A percentile compares a stretch with the other conserved stretches of the same genome.
Evolutionary conservation across 2,797 vertebrate species (phyloP).

Genomic region (Trichosurus vulpecula): DNA sequence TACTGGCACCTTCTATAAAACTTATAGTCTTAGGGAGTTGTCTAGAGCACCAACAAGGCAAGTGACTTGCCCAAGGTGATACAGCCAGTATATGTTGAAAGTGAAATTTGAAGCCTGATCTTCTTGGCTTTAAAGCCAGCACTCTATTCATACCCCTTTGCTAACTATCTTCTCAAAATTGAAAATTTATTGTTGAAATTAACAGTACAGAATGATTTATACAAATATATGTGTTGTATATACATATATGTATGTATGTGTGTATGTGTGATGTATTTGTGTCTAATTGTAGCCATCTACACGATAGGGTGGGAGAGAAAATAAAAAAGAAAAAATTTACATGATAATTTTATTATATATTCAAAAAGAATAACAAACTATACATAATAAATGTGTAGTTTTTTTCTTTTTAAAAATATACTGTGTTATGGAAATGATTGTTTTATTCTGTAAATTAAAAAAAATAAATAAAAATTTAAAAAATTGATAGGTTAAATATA

Average conservation of each 20-base stretch:
- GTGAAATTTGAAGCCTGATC: background rate
- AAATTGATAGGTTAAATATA: constrained; percentile 12
- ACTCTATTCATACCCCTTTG: background rate
- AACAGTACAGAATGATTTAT: background rate
- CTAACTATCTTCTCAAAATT: background rate
- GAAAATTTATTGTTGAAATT: background rate
- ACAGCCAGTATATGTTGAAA: background rate
- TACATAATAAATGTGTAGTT: background rate
- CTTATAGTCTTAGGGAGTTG: background rate
- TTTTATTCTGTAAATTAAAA: constrained; percentile 45
- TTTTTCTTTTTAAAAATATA: background rate
- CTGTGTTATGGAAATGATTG: too few species aligned
- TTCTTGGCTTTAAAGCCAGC: background rate
- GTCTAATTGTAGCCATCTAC: background rate
- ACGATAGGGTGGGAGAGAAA: background rate
- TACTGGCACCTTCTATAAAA: background rate
- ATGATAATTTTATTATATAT: background rate
- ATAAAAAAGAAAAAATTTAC: background rate
- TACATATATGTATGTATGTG: too few species aligned
- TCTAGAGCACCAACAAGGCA: background rate
- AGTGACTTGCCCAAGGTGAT: background rate
- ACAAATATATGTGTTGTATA: too few species aligned
- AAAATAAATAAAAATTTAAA: constrained; percentile 28
- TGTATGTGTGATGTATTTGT: background rate
- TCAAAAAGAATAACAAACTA: background rate